Percentiles rank a stretch among this genome's conserved stretches.
These are phyloP conservation scores for Gambusia affinis DNA, from an alignment of 2,113 vertebrate genomes.

Conservation along the genomic window DNA sequence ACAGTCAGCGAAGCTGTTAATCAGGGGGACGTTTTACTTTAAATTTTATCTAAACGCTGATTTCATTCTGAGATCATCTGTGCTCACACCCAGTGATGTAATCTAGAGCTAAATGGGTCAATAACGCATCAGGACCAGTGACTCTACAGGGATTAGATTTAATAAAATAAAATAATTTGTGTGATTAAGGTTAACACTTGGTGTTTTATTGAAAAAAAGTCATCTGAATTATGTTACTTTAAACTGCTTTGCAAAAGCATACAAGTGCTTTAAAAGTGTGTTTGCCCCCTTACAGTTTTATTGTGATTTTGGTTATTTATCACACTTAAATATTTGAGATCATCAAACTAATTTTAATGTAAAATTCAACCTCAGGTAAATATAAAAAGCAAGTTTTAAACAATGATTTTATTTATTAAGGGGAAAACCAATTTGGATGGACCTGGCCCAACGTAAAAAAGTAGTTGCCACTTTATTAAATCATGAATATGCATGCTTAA, in stretches of 20 bases:
- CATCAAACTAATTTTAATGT: background rate
- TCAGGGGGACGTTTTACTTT: conserved; percentile 10
- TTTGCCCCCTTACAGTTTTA: too few species aligned
- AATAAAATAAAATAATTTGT: background rate
- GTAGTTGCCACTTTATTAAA: too few species aligned
- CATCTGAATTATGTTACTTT: background rate
- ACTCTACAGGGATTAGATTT: conserved; percentile 15
- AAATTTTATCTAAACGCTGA: conserved; percentile 40
- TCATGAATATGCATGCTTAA: too few species aligned
- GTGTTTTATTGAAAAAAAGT: conserved; percentile 6
- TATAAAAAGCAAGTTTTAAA: background rate
- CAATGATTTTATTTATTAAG: too few species aligned
- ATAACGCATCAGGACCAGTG: conserved; percentile 2
- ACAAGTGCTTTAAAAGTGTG: too few species aligned
- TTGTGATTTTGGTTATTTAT: too few species aligned
- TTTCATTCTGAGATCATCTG: conserved; percentile 47
- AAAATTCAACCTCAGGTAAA: background rate
- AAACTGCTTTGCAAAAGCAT: background rate
- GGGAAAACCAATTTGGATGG: too few species aligned
- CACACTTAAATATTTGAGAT: too few species aligned
- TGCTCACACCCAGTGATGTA: conserved; percentile 49
- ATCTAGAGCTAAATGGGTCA: conserved; percentile 41
- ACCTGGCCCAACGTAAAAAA: too few species aligned
- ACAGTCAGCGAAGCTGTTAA: conserved; percentile 10
- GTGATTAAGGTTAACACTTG: background rate